A percentile compares a stretch with the other conserved stretches of the same genome.
Evolutionary conservation across 2,888 invertebrate genomes (phyloP).

Genomic region (Agrypnus murinus): DNA sequence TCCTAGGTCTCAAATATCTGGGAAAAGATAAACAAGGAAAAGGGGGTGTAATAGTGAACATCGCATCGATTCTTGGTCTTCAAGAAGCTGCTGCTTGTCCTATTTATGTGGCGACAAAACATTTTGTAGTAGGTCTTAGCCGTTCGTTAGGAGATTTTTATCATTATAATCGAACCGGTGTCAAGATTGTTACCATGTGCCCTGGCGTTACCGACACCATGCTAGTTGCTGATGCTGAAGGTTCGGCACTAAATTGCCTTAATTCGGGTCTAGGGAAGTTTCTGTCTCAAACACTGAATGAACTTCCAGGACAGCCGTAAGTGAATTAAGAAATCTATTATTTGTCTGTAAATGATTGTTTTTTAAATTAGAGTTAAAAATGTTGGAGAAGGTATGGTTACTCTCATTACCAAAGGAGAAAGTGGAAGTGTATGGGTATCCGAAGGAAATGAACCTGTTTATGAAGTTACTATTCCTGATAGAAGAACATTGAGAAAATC

Average conservation of each 20-base stretch:
- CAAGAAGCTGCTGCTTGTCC: background rate
- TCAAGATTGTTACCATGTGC: conserved; percentile 17
- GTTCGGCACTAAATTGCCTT: background rate
- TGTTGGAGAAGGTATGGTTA: conserved; percentile 64
- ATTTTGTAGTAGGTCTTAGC: conserved; percentile 16
- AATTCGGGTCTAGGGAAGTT: background rate
- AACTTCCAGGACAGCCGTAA: conserved; percentile 10
- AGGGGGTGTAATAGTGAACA: conserved; percentile 28
- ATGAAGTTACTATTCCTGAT: conserved; percentile 66
- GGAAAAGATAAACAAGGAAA: conserved; percentile 10
- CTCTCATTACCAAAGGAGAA: conserved; percentile 67
- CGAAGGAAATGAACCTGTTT: conserved; percentile 69
- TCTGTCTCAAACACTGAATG: background rate
- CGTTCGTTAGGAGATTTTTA: conserved; percentile 14
- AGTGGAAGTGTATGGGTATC: conserved; percentile 74
- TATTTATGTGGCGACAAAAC: conserved; percentile 23
- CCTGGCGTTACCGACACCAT: conserved; percentile 9
- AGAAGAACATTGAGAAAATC: conserved; percentile 6
- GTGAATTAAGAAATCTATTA: background rate
- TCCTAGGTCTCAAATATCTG: conserved; percentile 29
- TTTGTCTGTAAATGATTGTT: background rate
- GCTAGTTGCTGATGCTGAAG: background rate
- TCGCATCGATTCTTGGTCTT: conserved; percentile 3
- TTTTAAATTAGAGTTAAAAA: conserved; percentile 56
- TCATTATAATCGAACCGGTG: conserved; percentile 21